Evolutionary conservation across 2,113 vertebrate genomes (phyloP).

Genomic region (Cololabis saira): DNA sequence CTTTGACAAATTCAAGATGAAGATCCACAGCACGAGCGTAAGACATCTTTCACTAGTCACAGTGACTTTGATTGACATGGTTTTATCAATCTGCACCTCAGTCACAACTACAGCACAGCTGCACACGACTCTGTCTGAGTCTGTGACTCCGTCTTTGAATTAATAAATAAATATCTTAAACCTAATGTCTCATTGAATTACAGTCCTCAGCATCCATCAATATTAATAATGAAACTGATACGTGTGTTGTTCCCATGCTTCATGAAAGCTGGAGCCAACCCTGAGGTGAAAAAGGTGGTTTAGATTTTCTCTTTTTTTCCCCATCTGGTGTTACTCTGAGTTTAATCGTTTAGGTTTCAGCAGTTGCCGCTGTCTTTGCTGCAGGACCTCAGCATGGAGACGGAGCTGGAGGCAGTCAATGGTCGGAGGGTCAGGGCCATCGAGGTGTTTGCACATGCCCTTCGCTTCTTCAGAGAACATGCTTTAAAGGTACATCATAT

Average conservation of each 20-base stretch:
- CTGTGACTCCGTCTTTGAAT: too few relatives aligned
- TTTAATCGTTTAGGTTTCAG: background rate
- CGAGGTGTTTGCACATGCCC: constrained; percentile 92
- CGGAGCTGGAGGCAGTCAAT: constrained; percentile 90
- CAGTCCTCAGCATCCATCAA: too few relatives aligned
- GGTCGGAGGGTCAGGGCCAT: constrained; percentile 88
- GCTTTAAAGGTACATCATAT: constrained; percentile 86
- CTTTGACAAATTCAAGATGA: constrained; percentile 99
- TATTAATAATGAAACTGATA: too few relatives aligned
- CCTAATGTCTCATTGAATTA: too few relatives aligned
- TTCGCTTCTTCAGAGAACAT: constrained; percentile 92
- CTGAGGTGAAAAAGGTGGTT: too few relatives aligned
- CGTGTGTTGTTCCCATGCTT: too few relatives aligned
- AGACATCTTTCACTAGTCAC: constrained; percentile 9
- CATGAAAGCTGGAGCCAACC: too few relatives aligned
- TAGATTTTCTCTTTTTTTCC: too few relatives aligned
- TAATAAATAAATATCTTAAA: too few relatives aligned
- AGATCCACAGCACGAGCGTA: constrained; percentile 94
- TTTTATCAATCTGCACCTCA: too few relatives aligned
- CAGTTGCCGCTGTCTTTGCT: constrained; percentile 31
- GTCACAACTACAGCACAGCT: too few relatives aligned
- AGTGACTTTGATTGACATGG: background rate
- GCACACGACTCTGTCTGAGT: too few relatives aligned
- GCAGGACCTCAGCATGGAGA: constrained; percentile 87
- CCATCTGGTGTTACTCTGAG: background rate